Conservation (phyloP, 2,888 invertebrate species). For the Drosophila fungiperda region DNA sequence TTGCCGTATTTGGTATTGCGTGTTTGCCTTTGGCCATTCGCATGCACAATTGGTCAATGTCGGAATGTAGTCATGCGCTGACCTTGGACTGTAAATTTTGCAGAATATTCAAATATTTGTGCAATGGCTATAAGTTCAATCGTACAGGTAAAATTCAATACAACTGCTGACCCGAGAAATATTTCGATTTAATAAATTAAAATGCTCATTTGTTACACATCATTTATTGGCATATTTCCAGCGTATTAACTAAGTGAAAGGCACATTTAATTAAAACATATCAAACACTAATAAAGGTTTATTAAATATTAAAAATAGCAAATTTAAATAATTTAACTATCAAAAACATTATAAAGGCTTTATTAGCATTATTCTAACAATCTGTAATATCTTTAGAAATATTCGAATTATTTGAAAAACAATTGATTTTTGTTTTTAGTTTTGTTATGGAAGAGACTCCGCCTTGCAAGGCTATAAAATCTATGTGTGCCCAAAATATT, state of each 20-base stretch:
- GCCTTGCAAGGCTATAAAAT: too few relatives aligned
- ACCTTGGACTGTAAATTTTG: conserved; percentile 16
- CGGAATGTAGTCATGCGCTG: conserved; percentile 1
- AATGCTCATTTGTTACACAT: background rate
- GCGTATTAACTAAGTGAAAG: background rate
- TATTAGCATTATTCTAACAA: background rate
- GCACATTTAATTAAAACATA: background rate
- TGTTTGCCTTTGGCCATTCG: conserved; percentile 25
- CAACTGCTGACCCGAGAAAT: conserved; percentile 1
- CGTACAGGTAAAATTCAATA: conserved; percentile 29
- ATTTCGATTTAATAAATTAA: background rate
- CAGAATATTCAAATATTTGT: conserved; percentile 47
- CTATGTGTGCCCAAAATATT: background rate
- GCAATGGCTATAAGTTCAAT: conserved; percentile 6
- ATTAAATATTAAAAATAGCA: background rate
- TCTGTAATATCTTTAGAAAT: background rate
- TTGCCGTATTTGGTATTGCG: conserved; percentile 6
- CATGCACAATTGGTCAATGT: conserved; percentile 30
- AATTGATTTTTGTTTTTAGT: background rate
- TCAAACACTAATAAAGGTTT: background rate
- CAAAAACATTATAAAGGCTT: too few relatives aligned
- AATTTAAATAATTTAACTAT: background rate
- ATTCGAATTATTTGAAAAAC: background rate
- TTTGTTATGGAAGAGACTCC: background rate
- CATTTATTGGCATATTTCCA: background rate